Evolutionary conservation across 2,113 vertebrate species (phyloP).

Genomic region (Amblyornis subalaris): DNA sequence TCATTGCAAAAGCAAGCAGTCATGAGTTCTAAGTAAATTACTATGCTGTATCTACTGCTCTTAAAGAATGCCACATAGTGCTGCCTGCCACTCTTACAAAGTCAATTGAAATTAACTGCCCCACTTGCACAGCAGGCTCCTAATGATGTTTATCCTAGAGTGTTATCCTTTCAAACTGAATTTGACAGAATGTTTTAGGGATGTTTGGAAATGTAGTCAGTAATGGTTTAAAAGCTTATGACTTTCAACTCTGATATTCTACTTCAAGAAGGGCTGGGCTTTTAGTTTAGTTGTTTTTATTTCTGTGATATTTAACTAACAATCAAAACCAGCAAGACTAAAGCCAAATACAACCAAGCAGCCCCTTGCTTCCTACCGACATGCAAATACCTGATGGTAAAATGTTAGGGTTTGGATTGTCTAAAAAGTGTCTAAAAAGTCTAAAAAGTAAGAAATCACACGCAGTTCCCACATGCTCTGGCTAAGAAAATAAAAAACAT

Average conservation of each 20-base stretch:
- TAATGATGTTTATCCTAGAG: not conserved
- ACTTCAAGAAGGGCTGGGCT: not conserved
- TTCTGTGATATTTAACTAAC: not conserved
- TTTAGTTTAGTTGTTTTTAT: not conserved
- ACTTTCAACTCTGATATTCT: not conserved
- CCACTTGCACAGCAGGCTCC: not conserved
- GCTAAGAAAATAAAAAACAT: not conserved
- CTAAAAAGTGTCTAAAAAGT: not conserved
- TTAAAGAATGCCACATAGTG: not conserved
- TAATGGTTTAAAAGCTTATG: not conserved
- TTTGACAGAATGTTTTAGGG: not conserved
- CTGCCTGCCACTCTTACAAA: not conserved
- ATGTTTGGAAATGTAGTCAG: not conserved
- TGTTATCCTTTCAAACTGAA: not conserved
- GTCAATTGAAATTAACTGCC: fast-evolving
- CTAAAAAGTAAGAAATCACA: not conserved
- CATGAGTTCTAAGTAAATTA: not conserved
- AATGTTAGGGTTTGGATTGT: not conserved
- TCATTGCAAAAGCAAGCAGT: not conserved
- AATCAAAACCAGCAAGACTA: not conserved
- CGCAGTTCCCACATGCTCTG: not conserved
- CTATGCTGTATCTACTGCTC: not conserved
- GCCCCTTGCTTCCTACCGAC: not conserved
- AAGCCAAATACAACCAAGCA: not conserved
- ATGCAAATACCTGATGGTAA: not conserved